Evolutionary conservation across 1,140 invertebrate species (phyloP), one percentile per base, ranked within the genome.

Genomic region (Lordiphosa collinella): DNA sequence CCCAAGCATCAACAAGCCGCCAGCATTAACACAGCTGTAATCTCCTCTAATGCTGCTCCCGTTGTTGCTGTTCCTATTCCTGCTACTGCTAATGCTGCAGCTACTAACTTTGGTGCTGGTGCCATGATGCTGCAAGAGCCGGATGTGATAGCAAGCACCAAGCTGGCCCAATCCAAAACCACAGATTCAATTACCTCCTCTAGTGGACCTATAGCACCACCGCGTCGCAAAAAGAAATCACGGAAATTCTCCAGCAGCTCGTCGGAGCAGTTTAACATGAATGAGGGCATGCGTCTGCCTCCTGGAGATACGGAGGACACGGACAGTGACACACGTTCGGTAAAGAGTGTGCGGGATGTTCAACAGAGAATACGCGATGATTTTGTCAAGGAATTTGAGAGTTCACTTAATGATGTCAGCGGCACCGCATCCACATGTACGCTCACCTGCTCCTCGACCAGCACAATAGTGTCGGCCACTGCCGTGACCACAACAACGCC

Each of bases 121-220:
- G 59, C 56, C 60, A 86, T 89, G 40, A 85, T 90, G 37, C 86
- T 94, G 78, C 93, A 94, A 89, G 96, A 98, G 89, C 96, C 96
- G 16, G 97, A 98, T 90, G 95, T 98, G 67, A 96, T 98, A 57
- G 95, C 96, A 43, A 98, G 96, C 89, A 97, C 96, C 51, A 98
- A 98, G 90, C 74, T 92, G 65, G 91, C 91, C 59, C 89, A 90
- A 53, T 89, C 79, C 4, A 90, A 91, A 76, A 88, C 74, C 10
- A 89, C 88, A 4, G 88, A 89, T 56, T 89, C 85, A 7, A 86
- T 89, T 10, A 89, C 88, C 11, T 79, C 73, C 11, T 79, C 73
- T 8, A 73, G 84, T 37, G 86, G 88, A 6, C 95, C 96, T 3
- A 90, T 96, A 35, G 95, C 96, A 32, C 96, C 96, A 43, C 95